Percentiles rank a stretch among this genome's conserved stretches.
phyloP scores from a whole-genome alignment of 2,888 invertebrate genomes.

The Lycophotia porphyrea region DNA sequence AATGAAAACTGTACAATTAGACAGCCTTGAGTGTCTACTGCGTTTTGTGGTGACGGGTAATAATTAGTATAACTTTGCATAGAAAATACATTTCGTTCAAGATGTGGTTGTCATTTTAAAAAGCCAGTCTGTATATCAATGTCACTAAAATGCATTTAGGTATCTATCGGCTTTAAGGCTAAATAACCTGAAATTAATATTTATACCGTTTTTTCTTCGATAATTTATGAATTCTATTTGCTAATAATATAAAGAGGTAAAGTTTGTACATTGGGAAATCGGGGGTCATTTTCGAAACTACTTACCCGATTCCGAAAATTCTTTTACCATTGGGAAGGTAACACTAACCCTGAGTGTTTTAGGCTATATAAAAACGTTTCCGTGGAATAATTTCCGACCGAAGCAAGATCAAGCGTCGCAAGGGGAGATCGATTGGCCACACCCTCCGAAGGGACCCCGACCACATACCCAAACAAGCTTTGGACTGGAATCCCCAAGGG shows the following conservation, averaged over 20 bases:
- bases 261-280: no score
- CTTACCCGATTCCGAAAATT: neutral
- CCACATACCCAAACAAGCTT: no score
- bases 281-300: neutral
- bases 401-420: no score
- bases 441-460: no score
- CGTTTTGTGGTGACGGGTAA: slow-evolving; percentile 55
- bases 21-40: slow-evolving; percentile 67
- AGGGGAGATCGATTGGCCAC: no score
- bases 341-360: neutral
- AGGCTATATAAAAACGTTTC: neutral
- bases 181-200: slow-evolving; percentile 29
- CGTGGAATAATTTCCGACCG: no score
- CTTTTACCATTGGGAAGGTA: neutral
- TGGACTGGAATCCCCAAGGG: no score
- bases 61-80: slow-evolving; percentile 67
- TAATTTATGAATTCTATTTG: neutral
- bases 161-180: slow-evolving; percentile 30
- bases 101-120: slow-evolving; percentile 54
- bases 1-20: slow-evolving; percentile 52
- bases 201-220: neutral
- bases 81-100: slow-evolving; percentile 60
- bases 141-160: slow-evolving; percentile 55
- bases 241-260: neutral
- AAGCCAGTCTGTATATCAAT: slow-evolving; percentile 53